Conservation (phyloP, 2,888 invertebrate genomes). For the Harmothoe impar region DNA sequence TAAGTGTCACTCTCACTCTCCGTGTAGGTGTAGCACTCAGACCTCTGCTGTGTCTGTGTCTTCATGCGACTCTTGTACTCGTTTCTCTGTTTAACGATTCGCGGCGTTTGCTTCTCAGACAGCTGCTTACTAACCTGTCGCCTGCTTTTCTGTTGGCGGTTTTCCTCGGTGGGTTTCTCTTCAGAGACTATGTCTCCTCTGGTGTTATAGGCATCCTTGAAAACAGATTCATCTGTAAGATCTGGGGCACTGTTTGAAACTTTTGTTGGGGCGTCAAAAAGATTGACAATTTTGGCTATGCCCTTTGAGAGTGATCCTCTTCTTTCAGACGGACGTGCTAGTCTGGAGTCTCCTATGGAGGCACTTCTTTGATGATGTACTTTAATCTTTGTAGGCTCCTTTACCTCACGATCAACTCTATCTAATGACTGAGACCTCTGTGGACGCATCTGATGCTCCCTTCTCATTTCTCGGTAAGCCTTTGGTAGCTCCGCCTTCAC, state of each 20-base stretch:
- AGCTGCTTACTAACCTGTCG: conserved; percentile 63
- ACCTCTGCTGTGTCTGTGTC: conserved; percentile 53
- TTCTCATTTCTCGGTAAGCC: conserved; percentile 26
- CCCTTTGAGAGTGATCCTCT: conserved; percentile 73
- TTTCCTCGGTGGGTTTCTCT: background rate
- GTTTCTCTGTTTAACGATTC: conserved; percentile 73
- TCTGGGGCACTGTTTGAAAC: conserved; percentile 79
- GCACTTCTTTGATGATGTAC: conserved; percentile 64
- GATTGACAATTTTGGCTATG: conserved; percentile 76
- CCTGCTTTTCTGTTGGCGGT: conserved; percentile 18
- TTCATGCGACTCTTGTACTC: conserved; percentile 68
- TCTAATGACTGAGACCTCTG: conserved; percentile 46
- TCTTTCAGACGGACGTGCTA: conserved; percentile 53
- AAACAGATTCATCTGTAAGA: conserved; percentile 71
- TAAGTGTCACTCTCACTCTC: conserved; percentile 69
- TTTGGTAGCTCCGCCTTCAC: conserved; percentile 61
- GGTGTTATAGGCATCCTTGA: conserved; percentile 67
- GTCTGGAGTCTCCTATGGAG: conserved; percentile 53
- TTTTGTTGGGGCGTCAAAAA: conserved; percentile 75
- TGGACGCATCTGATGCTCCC: background rate
- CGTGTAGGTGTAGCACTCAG: conserved; percentile 63
- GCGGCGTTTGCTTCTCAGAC: conserved; percentile 69
- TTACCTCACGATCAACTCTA: conserved; percentile 37
- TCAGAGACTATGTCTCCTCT: conserved; percentile 63
- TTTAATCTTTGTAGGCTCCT: conserved; percentile 59